Base-by-base conservation (phyloP, 2,888 invertebrate genomes). In the Parasteatoda lunata region DNA sequence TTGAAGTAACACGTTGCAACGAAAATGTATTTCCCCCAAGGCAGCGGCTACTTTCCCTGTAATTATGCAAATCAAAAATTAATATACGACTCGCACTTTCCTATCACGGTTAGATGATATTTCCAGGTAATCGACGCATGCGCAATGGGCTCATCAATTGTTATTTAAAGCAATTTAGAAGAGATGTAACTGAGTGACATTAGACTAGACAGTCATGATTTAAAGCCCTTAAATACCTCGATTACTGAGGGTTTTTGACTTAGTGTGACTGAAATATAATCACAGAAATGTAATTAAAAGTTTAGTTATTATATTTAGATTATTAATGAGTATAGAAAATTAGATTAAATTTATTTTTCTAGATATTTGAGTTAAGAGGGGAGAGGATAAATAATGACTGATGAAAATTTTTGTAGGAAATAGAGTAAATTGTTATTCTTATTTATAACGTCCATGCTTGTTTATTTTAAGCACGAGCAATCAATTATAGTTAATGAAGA, bases 11-110 rank as follows among this genome's bases (percentile, higher is more conserved):
- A 59, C 59, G 11, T 59, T 59, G 59, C 59, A 59, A 59, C 59
- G 7, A 59, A 59, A 59, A 13, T 59, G 8, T 45, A 49, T 52
- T 49, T 65, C 48, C 75, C 80, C 70, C 66, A 54, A 15, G 59
- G 76, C 65, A 70, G 51, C 68, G 66, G 80, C 11, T 54, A 54
- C 49, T 68, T 75, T 54, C 80, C 59, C 72, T 80, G 80, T 71
- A 86, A 80, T 86, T 86, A 86, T 86, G 85, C 72, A 86, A 86
- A 86, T 86, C 80, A 77, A 76, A 80, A 86, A 86, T 79, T 80
- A 86, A 86, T 86, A 79, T 79, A 69, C 69, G 70, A 70, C 79
- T 86, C 76, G 80, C 64, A 59, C 59, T 72, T 77, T 48, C 15
- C 66, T 76, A 68, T 77, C 54, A 49, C 71, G 51, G 15, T 15